A percentile compares a stretch with the other conserved stretches of the same genome.
Conservation (phyloP, 2,113 vertebrate species). For the Catharus minimus region DNA sequence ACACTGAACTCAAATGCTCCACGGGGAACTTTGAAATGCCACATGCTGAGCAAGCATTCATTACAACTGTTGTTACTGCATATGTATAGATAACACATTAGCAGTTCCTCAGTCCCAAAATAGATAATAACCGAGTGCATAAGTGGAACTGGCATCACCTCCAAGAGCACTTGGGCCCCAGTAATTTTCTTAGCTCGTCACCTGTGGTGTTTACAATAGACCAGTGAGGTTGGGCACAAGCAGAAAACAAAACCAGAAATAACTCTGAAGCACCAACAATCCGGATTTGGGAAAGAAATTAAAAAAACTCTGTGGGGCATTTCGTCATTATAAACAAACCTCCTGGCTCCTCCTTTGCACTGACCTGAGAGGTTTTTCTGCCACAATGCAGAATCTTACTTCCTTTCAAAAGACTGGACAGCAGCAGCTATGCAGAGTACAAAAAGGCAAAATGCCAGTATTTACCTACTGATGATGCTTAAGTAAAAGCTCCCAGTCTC, state of each 20-base stretch:
- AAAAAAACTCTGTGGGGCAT: not conserved
- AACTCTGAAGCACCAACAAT: not conserved
- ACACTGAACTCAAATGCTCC: not conserved
- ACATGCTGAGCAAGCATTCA: not conserved
- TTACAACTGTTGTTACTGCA: not conserved
- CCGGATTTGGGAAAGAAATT: not conserved
- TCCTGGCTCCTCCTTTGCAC: not conserved
- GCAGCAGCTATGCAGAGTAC: not conserved
- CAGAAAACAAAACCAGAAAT: slow-evolving; percentile 14
- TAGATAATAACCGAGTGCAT: not conserved
- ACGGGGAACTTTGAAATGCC: not conserved
- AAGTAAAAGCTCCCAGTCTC: not conserved
- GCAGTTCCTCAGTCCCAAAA: not conserved
- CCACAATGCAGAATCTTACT: not conserved
- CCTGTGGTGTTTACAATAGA: not conserved
- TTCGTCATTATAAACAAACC: not conserved
- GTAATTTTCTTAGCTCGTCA: not conserved
- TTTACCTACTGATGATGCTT: not conserved
- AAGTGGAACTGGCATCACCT: not conserved
- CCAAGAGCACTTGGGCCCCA: not conserved
- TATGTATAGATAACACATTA: slow-evolving; percentile 6
- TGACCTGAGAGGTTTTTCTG: not conserved
- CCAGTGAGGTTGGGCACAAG: not conserved
- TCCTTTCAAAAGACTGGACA: not conserved
- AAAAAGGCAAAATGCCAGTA: not conserved